Evolutionary conservation across 1,140 invertebrate species (phyloP).

Genomic region (Coptotermes formosanus): DNA sequence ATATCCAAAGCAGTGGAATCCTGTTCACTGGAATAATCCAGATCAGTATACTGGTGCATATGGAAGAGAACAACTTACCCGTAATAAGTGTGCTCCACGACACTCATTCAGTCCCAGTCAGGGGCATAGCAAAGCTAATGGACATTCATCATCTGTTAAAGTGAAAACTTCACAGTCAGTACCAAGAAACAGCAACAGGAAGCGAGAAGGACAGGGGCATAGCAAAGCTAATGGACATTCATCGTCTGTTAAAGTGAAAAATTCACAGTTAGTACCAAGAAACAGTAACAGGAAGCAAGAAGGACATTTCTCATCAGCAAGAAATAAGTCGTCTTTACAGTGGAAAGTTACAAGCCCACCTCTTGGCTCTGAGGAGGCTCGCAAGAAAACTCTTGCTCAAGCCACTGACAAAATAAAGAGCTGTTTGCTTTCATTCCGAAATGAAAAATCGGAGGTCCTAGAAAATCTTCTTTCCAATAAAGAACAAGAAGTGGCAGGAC

Average conservation of each 20-base stretch:
- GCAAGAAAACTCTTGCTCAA: conserved; percentile 45
- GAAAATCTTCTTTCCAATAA: not conserved
- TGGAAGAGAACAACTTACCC: not conserved
- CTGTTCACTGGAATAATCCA: not conserved
- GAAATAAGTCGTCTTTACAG: not conserved
- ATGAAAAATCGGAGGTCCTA: not conserved
- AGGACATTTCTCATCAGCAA: not conserved
- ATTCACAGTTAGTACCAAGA: not conserved
- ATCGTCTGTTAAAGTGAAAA: not conserved
- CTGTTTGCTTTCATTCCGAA: conserved; percentile 35
- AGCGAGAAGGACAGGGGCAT: not conserved
- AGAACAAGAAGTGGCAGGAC: not conserved
- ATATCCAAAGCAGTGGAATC: not conserved
- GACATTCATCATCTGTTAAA: not conserved
- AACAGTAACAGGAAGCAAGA: not conserved
- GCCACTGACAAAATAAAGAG: conserved; percentile 47
- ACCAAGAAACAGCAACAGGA: not conserved
- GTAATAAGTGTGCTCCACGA: not conserved
- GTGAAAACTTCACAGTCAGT: not conserved
- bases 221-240: not conserved
- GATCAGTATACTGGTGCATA: not conserved
- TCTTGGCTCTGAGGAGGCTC: conserved; percentile 48
- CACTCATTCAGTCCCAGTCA: not conserved
- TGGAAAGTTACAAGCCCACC: conserved; percentile 35
- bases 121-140: not conserved